Percentiles rank a stretch among this genome's conserved stretches.
phyloP scores from a whole-genome alignment of 2,797 vertebrate genomes.

The Micropoecilia bifurca region DNA sequence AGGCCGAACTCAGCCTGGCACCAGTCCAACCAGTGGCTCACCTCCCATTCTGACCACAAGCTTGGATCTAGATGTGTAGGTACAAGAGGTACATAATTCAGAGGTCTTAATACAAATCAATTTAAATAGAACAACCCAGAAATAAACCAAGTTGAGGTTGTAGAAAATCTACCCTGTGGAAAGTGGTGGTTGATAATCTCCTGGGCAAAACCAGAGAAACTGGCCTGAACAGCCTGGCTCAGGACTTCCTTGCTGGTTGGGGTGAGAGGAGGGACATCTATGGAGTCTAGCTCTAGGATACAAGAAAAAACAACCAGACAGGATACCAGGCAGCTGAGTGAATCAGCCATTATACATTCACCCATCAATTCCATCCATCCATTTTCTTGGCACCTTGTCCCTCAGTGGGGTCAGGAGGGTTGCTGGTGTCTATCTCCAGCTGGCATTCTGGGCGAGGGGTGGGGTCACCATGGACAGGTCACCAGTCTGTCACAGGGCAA shows the following conservation, averaged over 20 bases:
- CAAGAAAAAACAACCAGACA: neutral
- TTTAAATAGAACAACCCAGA: neutral
- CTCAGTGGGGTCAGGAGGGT: too few species aligned
- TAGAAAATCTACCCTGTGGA: constrained; percentile 55
- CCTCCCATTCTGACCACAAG: constrained; percentile 77
- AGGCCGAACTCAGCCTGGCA: constrained; percentile 77
- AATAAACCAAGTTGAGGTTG: neutral
- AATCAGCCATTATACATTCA: neutral
- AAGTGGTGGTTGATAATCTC: constrained; percentile 66
- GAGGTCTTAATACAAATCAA: neutral
- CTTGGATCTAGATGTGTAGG: constrained; percentile 58
- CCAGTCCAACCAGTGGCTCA: constrained; percentile 81
- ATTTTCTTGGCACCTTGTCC: too few species aligned
- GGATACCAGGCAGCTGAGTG: neutral
- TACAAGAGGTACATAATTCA: neutral
- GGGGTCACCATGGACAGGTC: too few species aligned
- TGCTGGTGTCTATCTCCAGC: too few species aligned
- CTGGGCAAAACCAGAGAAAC: constrained; percentile 73
- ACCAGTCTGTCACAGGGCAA: too few species aligned
- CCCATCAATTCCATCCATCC: neutral
- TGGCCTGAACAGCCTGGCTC: constrained; percentile 71
- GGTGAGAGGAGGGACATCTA: constrained; percentile 77
- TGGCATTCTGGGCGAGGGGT: too few species aligned
- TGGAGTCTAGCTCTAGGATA: constrained; percentile 61
- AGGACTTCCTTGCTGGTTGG: constrained; percentile 79